Conservation (phyloP, 2,797 vertebrate species). For the Lithobates sylvaticus region DNA sequence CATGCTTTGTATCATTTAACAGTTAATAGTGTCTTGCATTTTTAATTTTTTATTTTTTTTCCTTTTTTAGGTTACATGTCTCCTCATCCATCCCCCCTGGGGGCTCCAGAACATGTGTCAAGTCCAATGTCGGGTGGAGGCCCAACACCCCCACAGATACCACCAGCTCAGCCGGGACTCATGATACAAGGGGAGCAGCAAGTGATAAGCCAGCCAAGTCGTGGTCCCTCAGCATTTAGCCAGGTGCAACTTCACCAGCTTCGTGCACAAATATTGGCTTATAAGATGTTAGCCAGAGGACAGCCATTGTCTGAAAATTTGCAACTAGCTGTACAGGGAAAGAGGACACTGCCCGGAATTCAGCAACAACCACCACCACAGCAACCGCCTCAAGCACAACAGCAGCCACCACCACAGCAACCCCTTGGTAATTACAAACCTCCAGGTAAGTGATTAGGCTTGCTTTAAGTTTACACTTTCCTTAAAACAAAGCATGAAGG, state of each 20-base stretch:
- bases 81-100: constrained; percentile 93
- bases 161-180: constrained; percentile 84
- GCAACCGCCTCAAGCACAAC: constrained; percentile 71
- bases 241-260: constrained; percentile 95
- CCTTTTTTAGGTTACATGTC: constrained; percentile 89
- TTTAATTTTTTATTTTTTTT: neutral
- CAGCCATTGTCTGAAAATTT: constrained; percentile 96
- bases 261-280: constrained; percentile 96
- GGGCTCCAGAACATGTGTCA: constrained; percentile 89
- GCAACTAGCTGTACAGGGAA: constrained; percentile 96
- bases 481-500: no score
- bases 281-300: constrained; percentile 95
- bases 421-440: constrained; percentile 84
- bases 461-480: no score
- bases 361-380: constrained; percentile 81
- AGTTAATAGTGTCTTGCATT: neutral
- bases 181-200: constrained; percentile 90
- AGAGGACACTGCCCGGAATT: constrained; percentile 93
- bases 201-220: constrained; percentile 85
- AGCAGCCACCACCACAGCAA: constrained; percentile 71
- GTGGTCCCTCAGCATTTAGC: constrained; percentile 93
- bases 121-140: constrained; percentile 95
- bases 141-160: constrained; percentile 93
- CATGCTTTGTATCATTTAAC: no score
- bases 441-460: constrained; percentile 78